Evolutionary conservation across 2,888 invertebrate species (phyloP), one percentile per base, ranked within the genome.

Genomic region (Hartigia nigra): DNA sequence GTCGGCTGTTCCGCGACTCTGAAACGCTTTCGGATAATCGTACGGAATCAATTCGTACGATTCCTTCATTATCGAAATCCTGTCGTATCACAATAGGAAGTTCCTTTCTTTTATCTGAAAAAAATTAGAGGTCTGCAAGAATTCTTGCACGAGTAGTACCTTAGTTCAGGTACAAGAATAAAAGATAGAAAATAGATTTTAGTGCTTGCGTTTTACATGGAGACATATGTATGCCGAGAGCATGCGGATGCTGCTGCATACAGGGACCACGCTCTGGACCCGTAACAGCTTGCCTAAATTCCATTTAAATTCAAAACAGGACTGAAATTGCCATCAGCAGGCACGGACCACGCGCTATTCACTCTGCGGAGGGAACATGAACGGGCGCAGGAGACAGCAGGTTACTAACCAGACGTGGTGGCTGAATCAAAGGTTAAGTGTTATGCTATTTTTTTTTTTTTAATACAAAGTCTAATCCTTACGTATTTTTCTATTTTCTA

Each of bases 271-370:
- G 55, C 23, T 55, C 23, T 55, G 70, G 72, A 78, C 69, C 76
- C 82, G 87, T 85, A 87, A 87, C 88, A 88, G 88, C 88, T 88
- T 87, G 87, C 84, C 85, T 87, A 87, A 87, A 87, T 87, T 88
- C 87, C 86, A 88, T 87, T 87, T 88, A 88, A 88, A 87, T 88
- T 87, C 87, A 87, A 87, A 88, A 86, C 86, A 87, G 87, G 83
- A 80, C 83, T 80, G 85, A 86, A 88, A 88, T 88, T 87, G 86
- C 87, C 84, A 85, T 85, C 86, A 86, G 85, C 86, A 84, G 84
- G 81, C 85, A 82, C 82, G 80, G 79, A 79, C 83, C 78, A 79
- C 78, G 77, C 76, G 55, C 23, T 55, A 55, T 55, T 55, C 55
- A 55, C 55, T 55, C 23, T 55, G 55, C 74, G 74, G 72, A 72